Evolutionary conservation across 2,888 invertebrate genomes (phyloP), one percentile per base, ranked within the genome.

Genomic region (Liodrosophila aerea): DNA sequence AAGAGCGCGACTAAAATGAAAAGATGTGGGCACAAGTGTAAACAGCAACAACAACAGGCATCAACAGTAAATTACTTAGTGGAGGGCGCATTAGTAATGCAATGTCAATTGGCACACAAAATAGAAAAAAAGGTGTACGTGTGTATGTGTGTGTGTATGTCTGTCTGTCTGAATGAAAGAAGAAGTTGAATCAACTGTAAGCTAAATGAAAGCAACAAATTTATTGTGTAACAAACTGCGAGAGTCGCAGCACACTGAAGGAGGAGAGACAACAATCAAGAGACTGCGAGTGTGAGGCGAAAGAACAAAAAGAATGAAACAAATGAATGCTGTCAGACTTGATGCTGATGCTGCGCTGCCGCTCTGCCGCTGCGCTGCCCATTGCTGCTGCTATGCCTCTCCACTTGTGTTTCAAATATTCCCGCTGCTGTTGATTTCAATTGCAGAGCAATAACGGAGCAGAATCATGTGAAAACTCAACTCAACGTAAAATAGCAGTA

Each of bases 401-500:
- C 22, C 45, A 39, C 37, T 53, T 18, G 5, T 15, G 52, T n/a
- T 43, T 27, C 29, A n/a, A n/a, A n/a, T n/a, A n/a, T n/a, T n/a
- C n/a, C 16, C 40, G 39, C 46, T 62, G 56, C 39, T 37, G 41
- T 45, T 72, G 80, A 44, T 57, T 85, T 82, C 85, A 77, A 85
- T 85, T 78, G 86, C 83, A 74, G 69, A 74, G 75, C 75, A 68
- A 71, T 77, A 85, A 81, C 67, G 71, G 64, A 71, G 53, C 62
- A 30, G 50, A 53, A 62, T 62, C 73, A 73, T 57, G 57, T 57
- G 63, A 63, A 60, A n/a, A 54, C 80, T 70, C 64, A 62, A 76
- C 77, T 76, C 62, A 77, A 70, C 80, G 78, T 66, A 75, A 72
- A 85, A 78, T 69, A 80, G 68, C 85, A 78, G 78, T 78, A 85